A percentile compares a stretch with the other conserved stretches of the same genome.
Conservation (phyloP, 2,888 invertebrate species). For the Sceliomorpha sp. region DNA sequence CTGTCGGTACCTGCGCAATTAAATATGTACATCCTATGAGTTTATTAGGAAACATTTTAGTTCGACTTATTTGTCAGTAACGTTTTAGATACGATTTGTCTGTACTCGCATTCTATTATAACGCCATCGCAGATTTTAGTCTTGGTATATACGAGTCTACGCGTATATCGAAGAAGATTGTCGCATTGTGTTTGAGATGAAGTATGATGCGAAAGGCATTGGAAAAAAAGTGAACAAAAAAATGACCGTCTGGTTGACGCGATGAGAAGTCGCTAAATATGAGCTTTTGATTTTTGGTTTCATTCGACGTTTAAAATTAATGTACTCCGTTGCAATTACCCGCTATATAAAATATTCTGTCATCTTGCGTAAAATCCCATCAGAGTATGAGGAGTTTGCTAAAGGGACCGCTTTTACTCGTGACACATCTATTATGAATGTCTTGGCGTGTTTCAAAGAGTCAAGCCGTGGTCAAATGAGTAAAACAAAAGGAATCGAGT, state of each 20-base stretch:
- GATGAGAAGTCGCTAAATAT: conserved; percentile 48
- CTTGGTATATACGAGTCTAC: conserved; percentile 37
- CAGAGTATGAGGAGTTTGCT: no score
- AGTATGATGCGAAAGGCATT: conserved; percentile 30
- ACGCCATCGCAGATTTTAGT: conserved; percentile 18
- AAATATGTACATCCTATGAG: conserved; percentile 55
- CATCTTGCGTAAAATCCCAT: conserved; percentile 4
- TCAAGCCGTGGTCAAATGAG: no score
- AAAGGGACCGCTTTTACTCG: no score
- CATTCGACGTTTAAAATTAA: conserved; percentile 31
- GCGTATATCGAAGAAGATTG: conserved; percentile 65
- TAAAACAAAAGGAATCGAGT: conserved; percentile 2
- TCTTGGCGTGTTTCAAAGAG: no score
- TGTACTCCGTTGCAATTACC: conserved; percentile 19
- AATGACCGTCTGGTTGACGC: conserved; percentile 23
- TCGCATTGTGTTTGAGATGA: conserved; percentile 59
- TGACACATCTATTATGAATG: no score
- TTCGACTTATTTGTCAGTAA: conserved; percentile 66
- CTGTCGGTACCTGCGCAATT: conserved; percentile 23
- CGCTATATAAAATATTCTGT: conserved; percentile 16
- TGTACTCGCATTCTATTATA: conserved; percentile 29
- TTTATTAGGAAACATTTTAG: conserved; percentile 71
- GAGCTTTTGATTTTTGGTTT: conserved; percentile 45
- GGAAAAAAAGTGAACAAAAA: conserved; percentile 31
- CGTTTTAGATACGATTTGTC: conserved; percentile 56